Evolutionary conservation across 92 coral and sea anemone species (phyloP).

Genomic region (Palythoa grandiflora): DNA sequence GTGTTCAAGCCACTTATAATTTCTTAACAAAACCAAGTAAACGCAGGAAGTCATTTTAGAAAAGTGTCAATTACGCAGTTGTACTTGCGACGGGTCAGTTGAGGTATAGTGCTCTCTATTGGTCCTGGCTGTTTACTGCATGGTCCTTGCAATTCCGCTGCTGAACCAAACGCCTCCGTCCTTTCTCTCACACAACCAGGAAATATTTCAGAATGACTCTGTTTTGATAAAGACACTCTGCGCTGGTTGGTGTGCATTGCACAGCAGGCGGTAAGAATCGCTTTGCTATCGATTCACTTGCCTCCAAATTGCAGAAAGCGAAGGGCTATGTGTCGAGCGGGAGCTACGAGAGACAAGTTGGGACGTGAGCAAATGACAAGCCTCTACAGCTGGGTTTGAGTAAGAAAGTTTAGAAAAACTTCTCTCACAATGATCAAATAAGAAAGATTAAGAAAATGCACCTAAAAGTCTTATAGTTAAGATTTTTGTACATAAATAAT

Average conservation of each 20-base stretch:
- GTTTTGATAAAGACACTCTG: background rate
- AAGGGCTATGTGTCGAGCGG: constrained; percentile 17
- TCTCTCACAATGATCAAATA: background rate
- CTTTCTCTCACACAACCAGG: background rate
- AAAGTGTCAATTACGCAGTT: background rate
- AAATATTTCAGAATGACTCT: background rate
- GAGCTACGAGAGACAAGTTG: background rate
- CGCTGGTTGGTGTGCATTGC: background rate
- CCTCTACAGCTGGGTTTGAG: background rate
- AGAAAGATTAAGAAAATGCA: no score
- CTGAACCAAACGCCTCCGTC: background rate
- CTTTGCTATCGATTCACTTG: background rate
- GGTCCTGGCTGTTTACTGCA: background rate
- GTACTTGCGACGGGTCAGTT: background rate
- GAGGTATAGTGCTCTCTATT: background rate
- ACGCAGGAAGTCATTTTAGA: no score
- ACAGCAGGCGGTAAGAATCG: background rate
- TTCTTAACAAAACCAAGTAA: no score
- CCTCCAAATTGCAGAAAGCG: background rate
- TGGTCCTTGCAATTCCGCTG: background rate
- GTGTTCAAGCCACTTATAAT: no score
- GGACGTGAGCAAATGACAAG: background rate
- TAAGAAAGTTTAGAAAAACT: background rate
- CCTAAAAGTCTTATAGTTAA: no score
- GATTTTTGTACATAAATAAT: no score